Base-by-base conservation (phyloP, 2,888 invertebrate genomes). In the Drosophila subsilvestris region DNA sequence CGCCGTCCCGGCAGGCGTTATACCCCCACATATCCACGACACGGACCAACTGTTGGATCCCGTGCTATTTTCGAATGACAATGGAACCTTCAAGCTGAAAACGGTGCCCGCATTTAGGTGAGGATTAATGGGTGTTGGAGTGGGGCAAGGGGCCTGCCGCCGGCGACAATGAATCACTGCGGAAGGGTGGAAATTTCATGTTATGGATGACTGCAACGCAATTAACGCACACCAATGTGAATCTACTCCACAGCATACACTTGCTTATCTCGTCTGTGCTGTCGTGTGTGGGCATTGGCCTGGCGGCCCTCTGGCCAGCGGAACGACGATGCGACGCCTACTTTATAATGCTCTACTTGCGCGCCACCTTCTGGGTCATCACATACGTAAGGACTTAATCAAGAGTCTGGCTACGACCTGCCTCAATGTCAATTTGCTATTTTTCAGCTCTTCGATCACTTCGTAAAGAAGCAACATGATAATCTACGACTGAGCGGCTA, bases 401-500 rank as follows among this genome's bases (percentile, higher is more conserved):
- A n/a, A 48, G 37, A 5, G 29, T 42, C 32, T 12, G 10, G 4
- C 27, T n/a, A n/a, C 17, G 66, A 72, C 72, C 74, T 72, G 22
- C 59, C 59, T 37, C 54, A 74, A 66, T 55, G 27, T 18, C 17
- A 20, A 27, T 32, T 4, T 22, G 27, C 25, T 5, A 6, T 45
- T 22, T 56, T 90, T 20, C 79, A 94, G 94, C 77, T 94, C 25
- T 90, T 94, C 63, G 94, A 95, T 91, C 93, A 94, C 84, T 88
- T 94, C 54, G 91, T 94, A 0, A 94, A 94, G 87, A 91, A 91
- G 37, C 93, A 93, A 79, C 95, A 95, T 83, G 93, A 95, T 69
- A 92, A 93, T 71, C 89, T 95, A 45, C 93, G 95, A 63, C 92
- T 95, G 71, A 93, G 94, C 82, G 95, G 95, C 3, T 95, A 95